Evolutionary conservation across 2,888 invertebrate species (phyloP).

Genomic region (Lamellibrachia columna): DNA sequence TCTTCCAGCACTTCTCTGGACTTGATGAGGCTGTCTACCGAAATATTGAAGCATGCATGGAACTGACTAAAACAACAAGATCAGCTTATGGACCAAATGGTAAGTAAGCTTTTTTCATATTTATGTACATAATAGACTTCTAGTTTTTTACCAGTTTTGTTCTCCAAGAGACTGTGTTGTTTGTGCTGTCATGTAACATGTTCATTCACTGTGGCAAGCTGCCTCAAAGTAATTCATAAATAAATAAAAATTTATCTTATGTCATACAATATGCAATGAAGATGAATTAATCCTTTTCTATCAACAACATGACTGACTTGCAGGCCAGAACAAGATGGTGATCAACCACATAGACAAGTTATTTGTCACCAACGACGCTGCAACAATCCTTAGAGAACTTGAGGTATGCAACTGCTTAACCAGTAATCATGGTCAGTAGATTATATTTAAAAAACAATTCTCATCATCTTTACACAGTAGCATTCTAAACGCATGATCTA

Average conservation of each 20-base stretch:
- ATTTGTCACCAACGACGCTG: conserved; percentile 99
- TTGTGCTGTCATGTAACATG: too few species aligned
- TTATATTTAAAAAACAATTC: too few species aligned
- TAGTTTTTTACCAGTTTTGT: too few species aligned
- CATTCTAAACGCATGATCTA: too few species aligned
- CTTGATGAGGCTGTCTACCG: conserved; percentile 95
- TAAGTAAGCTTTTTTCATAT: conserved; percentile 68
- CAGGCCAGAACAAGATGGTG: conserved; percentile 91
- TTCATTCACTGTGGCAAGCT: neutral
- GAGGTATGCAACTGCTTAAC: conserved; percentile 70
- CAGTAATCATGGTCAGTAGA: too few species aligned
- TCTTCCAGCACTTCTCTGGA: conserved; percentile 79
- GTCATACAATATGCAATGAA: neutral
- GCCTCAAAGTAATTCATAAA: neutral
- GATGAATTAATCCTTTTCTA: neutral
- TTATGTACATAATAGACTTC: too few species aligned
- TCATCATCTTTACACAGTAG: too few species aligned
- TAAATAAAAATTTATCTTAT: neutral
- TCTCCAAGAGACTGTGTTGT: too few species aligned
- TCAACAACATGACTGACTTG: conserved; percentile 31
- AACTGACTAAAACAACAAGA: conserved; percentile 90
- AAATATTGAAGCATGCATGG: conserved; percentile 95
- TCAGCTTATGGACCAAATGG: conserved; percentile 98
- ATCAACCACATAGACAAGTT: conserved; percentile 98
- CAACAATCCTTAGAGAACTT: conserved; percentile 93